Evolutionary conservation across 2,797 vertebrate species (phyloP), one percentile per base, ranked within the genome.

Genomic region (Pristis pectinata): DNA sequence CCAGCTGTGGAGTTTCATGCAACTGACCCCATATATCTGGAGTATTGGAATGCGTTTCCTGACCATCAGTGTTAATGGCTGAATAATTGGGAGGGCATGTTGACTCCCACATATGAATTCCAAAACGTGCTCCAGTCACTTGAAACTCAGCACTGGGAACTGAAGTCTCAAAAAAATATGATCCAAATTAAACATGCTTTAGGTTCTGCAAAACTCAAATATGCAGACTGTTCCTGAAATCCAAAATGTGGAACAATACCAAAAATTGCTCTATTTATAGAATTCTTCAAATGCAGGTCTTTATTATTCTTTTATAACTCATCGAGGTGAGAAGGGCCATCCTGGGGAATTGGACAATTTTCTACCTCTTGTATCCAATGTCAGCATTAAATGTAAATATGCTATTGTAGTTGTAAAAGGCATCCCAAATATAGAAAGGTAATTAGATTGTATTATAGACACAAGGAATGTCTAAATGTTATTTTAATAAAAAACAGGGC

Each of bases 321-420:
- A 44, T 93, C 72, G 67, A 44, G 34, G 49, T 5, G 41, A 72
- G 27, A 76, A 49, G 0, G 27, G 34, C 92, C 27, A 53, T 53
- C 3, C 44, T 76, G 15, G 44, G 41, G 7, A 76, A 94, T 34
- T 30, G 44, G 70, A 72, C 41, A 49, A 67, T 53, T n/a, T 94
- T 74, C 4, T 13, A 34, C 5, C 19, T 93, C 41, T 27, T n/a
- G 72, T n/a, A n/a, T n/a, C 27, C 70, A 72, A n/a, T 94, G 41
- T 30, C 92, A 94, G 67, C 30, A 53, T 53, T 74, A 76, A 56
- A 94, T 53, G 44, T 34, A 94, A 94, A 53, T 94, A 94, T 53
- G 30, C 6, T 76, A 34, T 19, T 94, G n/a, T 22, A 53, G 4
- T 56, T 53, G 3, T n/a, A 70, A 94, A 76, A 49, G 15, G 70